Evolutionary conservation across 2,113 vertebrate species (phyloP), one percentile per base, ranked within the genome.

Genomic region (Pontoporia blainvillei): DNA sequence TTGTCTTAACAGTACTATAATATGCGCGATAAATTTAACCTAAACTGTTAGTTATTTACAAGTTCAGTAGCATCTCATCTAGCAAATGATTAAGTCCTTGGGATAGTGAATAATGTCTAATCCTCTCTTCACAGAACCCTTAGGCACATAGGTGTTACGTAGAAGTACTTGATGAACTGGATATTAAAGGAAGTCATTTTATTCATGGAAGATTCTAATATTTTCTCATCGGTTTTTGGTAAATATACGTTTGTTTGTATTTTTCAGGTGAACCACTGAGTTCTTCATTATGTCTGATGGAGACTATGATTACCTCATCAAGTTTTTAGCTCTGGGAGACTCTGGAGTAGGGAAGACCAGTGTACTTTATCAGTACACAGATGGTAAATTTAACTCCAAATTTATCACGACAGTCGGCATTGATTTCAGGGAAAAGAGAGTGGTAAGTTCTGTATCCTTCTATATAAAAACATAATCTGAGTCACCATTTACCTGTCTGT

Each of bases 251-350:
- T 79, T 88, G 15, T 69, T 97, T 97, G 34, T 89, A 83, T 98
- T 84, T 98, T 97, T 34, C 95, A 99, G 99, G 98, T 98, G 97
- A 98, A 98, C 57, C 97, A 94, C 98, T 97, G 98, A 98, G 95
- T 96, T 91, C 97, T 92, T 99, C 99, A 99, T 98, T 97, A 99
- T 99, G 99, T 99, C 99, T 99, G 99, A 99, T 99, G 99, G 99
- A 98, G 99, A 99, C 91, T 99, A 99, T 5, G 99, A 99, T 99
- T 99, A 99, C 98, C 99, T 99, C 98, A 99, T 99, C 98, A 99
- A 99, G 97, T 99, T 99, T 98, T 98, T 99, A 97, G 99, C 99
- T 13, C 99, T 99, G 0, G 99, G 99, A 49, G 99, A 99, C 96
- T 99, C 99, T 57, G 99, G 99, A 57, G 99, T 99, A 83, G 99